Base-by-base conservation (phyloP, 2,888 invertebrate genomes). In the Diaprepes abbreviatus region DNA sequence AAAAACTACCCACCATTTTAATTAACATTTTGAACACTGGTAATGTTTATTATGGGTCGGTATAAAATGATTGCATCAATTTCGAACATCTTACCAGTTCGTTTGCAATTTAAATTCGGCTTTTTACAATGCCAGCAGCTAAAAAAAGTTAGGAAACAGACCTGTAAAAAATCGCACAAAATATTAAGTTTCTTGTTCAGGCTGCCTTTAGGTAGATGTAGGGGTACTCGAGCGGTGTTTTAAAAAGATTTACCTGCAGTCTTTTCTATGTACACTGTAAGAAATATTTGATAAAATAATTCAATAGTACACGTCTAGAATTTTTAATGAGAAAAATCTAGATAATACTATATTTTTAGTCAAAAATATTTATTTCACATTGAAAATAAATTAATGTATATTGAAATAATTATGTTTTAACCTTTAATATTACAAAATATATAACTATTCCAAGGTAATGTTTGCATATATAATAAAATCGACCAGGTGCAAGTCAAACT, bases 91-190 rank as follows among this genome's bases (percentile, higher is more conserved):
- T 69, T 66, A 73, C 59, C 59, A 52, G 54, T 66, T 63, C 65
- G 71, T 75, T 75, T 73, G 73, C 74, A 75, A 75, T 73, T 73
- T 28, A 50, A 28, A 50, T 50, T 50, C 7, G 43, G 17, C 19
- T 43, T 43, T 43, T 17, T 21, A 24, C 24, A 21, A 2, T 21
- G 48, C 48, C 28, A 9, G 48, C 48, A 28, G 48, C 48, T 12
- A 12, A 50, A 43, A 48, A 28, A 50, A 50, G 48, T 50, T 50
- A 14, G 48, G 48, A 50, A 50, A 50, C 48, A 50, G 28, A 50
- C 48, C 31, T 28, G 48, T 16, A 50, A 50, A 50, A 50, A 48
- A 50, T 16, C 48, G 31, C 14, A 38, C 6, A 50, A 50, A 50
- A 50, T 50, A 50, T 50, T 50, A 50, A 28, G 48, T 50, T 50